Percentiles rank a stretch among this genome's conserved stretches.
Conservation (phyloP, 2,888 invertebrate genomes). For the Troides oblongomaculatus region DNA sequence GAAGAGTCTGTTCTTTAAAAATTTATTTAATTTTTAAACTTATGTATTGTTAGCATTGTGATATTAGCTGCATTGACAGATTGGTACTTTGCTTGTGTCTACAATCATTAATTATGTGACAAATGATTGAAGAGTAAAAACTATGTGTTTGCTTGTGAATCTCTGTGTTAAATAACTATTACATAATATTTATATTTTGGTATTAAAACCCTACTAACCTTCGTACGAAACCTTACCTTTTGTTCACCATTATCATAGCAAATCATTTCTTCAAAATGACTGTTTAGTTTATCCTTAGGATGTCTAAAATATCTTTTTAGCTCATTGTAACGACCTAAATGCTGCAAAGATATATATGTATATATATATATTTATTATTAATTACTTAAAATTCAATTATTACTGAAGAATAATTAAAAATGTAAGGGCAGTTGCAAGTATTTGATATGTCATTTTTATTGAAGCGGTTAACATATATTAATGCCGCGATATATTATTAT, state of each 20-base stretch:
- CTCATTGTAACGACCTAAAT: constrained; percentile 65
- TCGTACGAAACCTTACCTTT: constrained; percentile 45
- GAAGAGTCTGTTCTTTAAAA: no score
- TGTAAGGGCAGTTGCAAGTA: background rate
- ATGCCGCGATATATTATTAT: no score
- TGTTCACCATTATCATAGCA: constrained; percentile 53
- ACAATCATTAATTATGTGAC: background rate
- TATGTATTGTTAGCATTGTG: no score
- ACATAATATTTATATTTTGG: no score
- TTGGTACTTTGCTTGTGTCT: background rate
- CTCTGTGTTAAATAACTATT: no score
- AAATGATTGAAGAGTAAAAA: background rate
- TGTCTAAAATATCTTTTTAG: constrained; percentile 57
- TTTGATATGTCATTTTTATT: no score
- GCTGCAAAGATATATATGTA: constrained; percentile 44
- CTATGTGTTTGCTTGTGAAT: no score
- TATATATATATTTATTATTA: no score
- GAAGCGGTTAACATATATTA: no score
- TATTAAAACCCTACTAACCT: no score
- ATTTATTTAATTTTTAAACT: no score
- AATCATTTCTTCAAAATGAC: constrained; percentile 67
- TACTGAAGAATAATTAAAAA: background rate
- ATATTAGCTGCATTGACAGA: background rate
- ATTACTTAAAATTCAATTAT: background rate
- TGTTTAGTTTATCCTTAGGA: constrained; percentile 57